These are phyloP conservation scores for Hemicentrotus pulcherrimus DNA, from an alignment of 35 echinoderm and acorn worm genomes.

Conservation along the genomic window DNA sequence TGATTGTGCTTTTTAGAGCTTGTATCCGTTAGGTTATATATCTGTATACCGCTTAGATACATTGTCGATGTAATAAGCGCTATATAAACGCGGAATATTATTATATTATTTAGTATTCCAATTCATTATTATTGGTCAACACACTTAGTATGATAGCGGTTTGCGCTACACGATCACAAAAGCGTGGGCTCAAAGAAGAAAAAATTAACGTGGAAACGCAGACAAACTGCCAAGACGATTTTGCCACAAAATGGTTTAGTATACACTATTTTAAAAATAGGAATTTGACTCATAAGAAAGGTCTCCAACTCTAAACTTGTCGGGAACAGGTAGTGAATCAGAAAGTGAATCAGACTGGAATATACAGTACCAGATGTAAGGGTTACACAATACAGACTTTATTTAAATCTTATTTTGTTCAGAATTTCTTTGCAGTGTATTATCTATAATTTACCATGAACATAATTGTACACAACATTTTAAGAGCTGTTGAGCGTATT, in stretches of 20 bases:
- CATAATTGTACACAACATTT: no score
- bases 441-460: no score
- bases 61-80: no score
- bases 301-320: not conserved
- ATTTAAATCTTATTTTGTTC: not conserved
- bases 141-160: no score
- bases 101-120: no score
- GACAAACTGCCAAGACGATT: not conserved
- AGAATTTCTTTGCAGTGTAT: no score
- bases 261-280: not conserved
- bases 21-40: no score
- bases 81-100: no score
- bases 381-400: not conserved
- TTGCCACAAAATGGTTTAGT: not conserved
- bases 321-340: not conserved
- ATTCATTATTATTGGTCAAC: no score
- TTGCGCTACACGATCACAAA: not conserved
- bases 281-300: not conserved
- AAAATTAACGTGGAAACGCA: not conserved
- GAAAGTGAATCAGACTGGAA: not conserved
- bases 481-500: no score
- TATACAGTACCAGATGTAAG: not conserved
- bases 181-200: not conserved
- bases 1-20: no score
- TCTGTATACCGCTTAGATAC: no score